These are phyloP conservation scores for Phylloscopus whistleri DNA, from an alignment of 2,113 vertebrate genomes.

Conservation along the genomic window DNA sequence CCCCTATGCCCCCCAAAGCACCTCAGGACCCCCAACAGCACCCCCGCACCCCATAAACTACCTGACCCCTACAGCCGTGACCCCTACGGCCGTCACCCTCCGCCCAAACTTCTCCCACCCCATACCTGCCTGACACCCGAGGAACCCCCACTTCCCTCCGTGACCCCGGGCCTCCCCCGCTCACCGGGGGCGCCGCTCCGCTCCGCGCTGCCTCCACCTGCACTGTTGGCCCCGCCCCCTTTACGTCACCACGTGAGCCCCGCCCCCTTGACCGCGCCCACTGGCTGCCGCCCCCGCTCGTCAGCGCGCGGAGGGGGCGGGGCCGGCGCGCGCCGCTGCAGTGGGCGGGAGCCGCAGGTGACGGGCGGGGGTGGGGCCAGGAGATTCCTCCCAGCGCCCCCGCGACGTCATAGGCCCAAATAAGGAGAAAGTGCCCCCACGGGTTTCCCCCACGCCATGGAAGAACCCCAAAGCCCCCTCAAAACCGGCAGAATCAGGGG, in stretches of 20 bases:
- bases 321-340: neutral
- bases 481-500: neutral
- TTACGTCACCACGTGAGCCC: neutral
- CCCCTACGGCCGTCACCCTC: neutral
- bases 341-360: neutral
- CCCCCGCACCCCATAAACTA: neutral
- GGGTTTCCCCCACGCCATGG: accelerated
- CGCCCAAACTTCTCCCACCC: too few relatives aligned
- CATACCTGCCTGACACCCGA: neutral
- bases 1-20: neutral
- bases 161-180: neutral
- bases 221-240: neutral
- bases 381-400: neutral
- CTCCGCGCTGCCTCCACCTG: neutral
- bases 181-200: neutral
- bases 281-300: neutral
- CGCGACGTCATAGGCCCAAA: neutral
- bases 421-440: neutral
- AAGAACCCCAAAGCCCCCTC: too few relatives aligned
- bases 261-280: neutral
- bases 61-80: neutral
- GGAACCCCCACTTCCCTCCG: neutral
- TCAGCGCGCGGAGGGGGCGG: neutral
- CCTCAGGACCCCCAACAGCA: neutral
- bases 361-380: neutral